Conservation (phyloP, 2,888 invertebrate species). For the Phragmatobia fuliginosa region DNA sequence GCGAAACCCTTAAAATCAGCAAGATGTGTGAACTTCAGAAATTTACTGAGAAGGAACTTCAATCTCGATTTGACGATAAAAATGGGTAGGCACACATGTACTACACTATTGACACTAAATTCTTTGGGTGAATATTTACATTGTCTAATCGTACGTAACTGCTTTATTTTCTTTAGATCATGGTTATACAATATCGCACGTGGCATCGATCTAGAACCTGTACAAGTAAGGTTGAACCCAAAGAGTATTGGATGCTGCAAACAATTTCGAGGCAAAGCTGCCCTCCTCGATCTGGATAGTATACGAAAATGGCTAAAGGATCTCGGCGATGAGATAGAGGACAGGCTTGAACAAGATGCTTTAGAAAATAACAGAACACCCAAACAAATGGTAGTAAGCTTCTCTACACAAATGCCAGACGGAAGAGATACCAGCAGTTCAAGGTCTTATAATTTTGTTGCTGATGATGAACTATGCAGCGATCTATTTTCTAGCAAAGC, state of each 20-base stretch:
- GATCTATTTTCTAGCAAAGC: slow-evolving; percentile 89
- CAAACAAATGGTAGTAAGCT: slow-evolving; percentile 92
- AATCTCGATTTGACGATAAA: slow-evolving; percentile 93
- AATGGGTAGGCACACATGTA: slow-evolving; percentile 89
- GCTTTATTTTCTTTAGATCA: slow-evolving; percentile 80
- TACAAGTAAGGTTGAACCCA: slow-evolving; percentile 92
- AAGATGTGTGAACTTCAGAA: slow-evolving; percentile 93
- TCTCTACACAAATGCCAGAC: slow-evolving; percentile 85
- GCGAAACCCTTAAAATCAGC: slow-evolving; percentile 89
- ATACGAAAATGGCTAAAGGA: slow-evolving; percentile 93
- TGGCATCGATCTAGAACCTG: slow-evolving; percentile 95
- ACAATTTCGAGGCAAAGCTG: slow-evolving; percentile 94
- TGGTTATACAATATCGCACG: slow-evolving; percentile 95
- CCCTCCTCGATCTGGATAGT: slow-evolving; percentile 89
- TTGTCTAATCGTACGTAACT: neutral
- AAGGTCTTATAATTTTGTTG: slow-evolving; percentile 86
- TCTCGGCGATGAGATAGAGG: slow-evolving; percentile 93
- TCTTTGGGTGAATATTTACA: neutral
- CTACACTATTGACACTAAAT: neutral
- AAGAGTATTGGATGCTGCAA: slow-evolving; percentile 99
- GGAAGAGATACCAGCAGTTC: slow-evolving; percentile 88
- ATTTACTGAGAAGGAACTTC: slow-evolving; percentile 90
- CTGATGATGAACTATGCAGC: slow-evolving; percentile 88
- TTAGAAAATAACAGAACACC: slow-evolving; percentile 94
- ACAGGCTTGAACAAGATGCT: slow-evolving; percentile 93